Evolutionary conservation across 2,113 vertebrate genomes (phyloP).

Genomic region (Hepsetus odoe): DNA sequence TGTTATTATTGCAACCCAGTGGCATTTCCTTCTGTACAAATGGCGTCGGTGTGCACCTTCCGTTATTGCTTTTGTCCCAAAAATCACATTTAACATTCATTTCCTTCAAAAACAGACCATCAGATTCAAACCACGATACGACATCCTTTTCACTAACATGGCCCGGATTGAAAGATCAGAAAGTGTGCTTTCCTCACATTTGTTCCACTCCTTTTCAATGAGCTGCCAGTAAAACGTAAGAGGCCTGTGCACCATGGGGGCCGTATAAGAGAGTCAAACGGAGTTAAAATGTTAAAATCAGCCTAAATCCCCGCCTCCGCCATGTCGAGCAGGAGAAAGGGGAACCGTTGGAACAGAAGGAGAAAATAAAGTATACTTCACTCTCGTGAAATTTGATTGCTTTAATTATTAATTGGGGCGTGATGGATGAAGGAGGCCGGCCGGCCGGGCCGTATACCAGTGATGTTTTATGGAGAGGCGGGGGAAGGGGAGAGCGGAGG

Average conservation of each 20-base stretch:
- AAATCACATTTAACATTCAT: no score
- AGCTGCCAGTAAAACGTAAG: neutral
- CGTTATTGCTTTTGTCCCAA: no score
- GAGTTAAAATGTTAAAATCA: neutral
- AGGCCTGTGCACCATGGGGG: neutral
- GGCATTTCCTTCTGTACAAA: no score
- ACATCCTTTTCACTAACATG: no score
- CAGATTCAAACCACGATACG: no score
- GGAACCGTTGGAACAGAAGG: neutral
- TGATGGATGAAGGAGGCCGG: neutral
- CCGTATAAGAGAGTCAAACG: neutral
- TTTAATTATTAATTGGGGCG: slow-evolving; percentile 5
- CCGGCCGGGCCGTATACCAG: slow-evolving; percentile 13
- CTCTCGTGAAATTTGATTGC: slow-evolving; percentile 9
- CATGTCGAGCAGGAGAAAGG: neutral
- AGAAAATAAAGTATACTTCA: slow-evolving; percentile 14
- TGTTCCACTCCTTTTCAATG: no score
- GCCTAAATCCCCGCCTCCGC: neutral
- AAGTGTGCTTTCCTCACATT: no score
- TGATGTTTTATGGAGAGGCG: slow-evolving; percentile 17
- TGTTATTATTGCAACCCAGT: no score
- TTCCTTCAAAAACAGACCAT: no score
- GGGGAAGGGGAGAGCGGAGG: slow-evolving; percentile 47
- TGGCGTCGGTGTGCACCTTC: no score
- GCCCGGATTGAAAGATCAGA: no score